These are phyloP conservation scores for Takifugu bimaculatus DNA, from an alignment of 2,113 vertebrate genomes.

Conservation along the genomic window DNA sequence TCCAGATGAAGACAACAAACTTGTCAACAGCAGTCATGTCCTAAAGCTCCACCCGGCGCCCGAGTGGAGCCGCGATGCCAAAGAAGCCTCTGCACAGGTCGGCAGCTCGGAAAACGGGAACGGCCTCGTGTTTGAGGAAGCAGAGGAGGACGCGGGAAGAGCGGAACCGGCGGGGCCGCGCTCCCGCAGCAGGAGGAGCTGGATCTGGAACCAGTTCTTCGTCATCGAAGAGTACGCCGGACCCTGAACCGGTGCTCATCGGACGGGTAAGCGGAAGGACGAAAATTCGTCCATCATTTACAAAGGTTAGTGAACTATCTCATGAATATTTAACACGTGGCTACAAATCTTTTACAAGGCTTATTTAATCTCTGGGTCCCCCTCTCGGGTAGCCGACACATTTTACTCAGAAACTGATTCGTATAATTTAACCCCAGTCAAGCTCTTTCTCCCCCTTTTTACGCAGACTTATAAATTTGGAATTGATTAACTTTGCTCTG, in stretches of 20 bases:
- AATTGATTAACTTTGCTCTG: conserved; percentile 62
- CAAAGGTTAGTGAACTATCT: conserved; percentile 33
- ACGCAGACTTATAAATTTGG: conserved; percentile 43
- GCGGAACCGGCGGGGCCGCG: conserved; percentile 64
- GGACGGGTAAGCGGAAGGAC: conserved; percentile 81
- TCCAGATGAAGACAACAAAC: conserved; percentile 51
- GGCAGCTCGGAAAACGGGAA: conserved; percentile 37
- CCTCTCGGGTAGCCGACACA: conserved; percentile 13
- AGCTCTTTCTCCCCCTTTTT: conserved; percentile 1
- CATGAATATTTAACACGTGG: conserved; percentile 39
- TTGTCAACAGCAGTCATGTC: conserved; percentile 67
- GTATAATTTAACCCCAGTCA: conserved; percentile 37
- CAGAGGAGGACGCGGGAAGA: conserved; percentile 48
- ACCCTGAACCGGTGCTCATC: conserved; percentile 89
- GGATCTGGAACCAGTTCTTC: conserved; percentile 97
- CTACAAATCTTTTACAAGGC: conserved; percentile 29
- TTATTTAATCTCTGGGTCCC: conserved; percentile 34
- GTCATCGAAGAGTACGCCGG: conserved; percentile 90
- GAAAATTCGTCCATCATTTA: conserved; percentile 40
- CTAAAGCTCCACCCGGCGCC: conserved; percentile 73
- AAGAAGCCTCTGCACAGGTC: conserved; percentile 26
- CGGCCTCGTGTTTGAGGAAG: conserved; percentile 75
- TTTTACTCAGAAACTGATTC: conserved; percentile 14
- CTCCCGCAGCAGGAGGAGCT: conserved; percentile 79
- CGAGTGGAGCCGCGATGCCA: conserved; percentile 39